phyloP scores from a whole-genome alignment of 2,888 invertebrate species.

The Schizaphis graminum region DNA sequence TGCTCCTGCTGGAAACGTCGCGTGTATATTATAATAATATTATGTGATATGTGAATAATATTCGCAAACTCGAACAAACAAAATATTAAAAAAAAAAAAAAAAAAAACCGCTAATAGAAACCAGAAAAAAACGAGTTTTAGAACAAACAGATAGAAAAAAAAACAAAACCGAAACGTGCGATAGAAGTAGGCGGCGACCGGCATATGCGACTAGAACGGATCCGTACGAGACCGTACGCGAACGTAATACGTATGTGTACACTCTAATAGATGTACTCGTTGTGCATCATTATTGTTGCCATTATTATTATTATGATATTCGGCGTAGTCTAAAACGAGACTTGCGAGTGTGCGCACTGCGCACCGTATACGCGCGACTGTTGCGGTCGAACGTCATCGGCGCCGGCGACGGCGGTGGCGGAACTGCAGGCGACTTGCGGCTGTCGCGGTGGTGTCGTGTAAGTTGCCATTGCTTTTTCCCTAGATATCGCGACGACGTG shows the following conservation, averaged over 20 bases:
- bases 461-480: slow-evolving; percentile 4
- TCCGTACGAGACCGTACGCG: neutral
- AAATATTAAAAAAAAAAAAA: slow-evolving; percentile 8
- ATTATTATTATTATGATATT: neutral
- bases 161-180: neutral
- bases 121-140: slow-evolving; percentile 50
- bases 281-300: neutral
- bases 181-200: neutral
- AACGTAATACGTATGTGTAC: neutral
- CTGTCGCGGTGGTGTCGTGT: neutral
- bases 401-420: neutral
- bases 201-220: neutral
- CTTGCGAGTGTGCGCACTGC: neutral
- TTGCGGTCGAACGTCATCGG: neutral
- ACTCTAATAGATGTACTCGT: neutral
- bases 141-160: slow-evolving; percentile 11
- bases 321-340: neutral
- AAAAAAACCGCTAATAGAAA: slow-evolving; percentile 9
- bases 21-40: neutral
- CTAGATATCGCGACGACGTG: neutral
- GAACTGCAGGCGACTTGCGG: neutral
- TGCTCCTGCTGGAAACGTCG: slow-evolving; percentile 28
- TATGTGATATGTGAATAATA: slow-evolving; percentile 5
- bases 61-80: slow-evolving; percentile 35
- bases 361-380: neutral